A percentile compares a stretch with the other conserved stretches of the same genome.
Conservation (phyloP, 2,113 vertebrate genomes). For the Rhadina sibilatrix region DNA sequence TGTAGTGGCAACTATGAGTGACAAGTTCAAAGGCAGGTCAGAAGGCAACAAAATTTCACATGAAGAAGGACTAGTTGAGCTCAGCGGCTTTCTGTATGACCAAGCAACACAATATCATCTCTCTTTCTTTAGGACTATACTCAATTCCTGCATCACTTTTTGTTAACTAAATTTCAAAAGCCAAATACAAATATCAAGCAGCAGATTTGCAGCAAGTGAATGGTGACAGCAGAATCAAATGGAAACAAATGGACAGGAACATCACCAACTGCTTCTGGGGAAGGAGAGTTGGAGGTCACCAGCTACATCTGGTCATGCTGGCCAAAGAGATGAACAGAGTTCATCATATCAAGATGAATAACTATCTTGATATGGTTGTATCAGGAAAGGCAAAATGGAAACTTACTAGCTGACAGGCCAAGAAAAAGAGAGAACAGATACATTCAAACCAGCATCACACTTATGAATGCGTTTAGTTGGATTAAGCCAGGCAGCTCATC, state of each 20-base stretch:
- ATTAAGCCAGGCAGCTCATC: neutral
- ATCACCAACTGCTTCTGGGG: neutral
- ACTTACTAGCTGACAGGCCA: neutral
- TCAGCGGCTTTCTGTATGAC: neutral
- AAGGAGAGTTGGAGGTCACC: neutral
- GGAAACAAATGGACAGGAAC: neutral
- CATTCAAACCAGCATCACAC: neutral
- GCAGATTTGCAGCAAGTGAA: neutral
- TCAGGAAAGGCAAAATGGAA: neutral
- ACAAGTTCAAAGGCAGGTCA: conserved; percentile 44
- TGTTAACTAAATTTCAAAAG: neutral
- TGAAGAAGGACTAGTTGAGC: neutral
- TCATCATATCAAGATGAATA: neutral
- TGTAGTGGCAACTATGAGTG: neutral
- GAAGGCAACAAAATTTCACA: neutral
- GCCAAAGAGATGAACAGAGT: neutral
- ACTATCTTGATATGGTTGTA: neutral
- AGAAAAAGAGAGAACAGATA: neutral
- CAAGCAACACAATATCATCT: neutral
- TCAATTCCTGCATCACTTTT: neutral
- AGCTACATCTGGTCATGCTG: neutral
- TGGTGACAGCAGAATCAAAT: neutral
- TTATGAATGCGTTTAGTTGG: neutral
- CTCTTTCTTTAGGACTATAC: neutral
- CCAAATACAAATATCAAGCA: neutral